Evolutionary conservation across 2,888 invertebrate species (phyloP).

Genomic region (Caenorhabditis macrosperma): DNA sequence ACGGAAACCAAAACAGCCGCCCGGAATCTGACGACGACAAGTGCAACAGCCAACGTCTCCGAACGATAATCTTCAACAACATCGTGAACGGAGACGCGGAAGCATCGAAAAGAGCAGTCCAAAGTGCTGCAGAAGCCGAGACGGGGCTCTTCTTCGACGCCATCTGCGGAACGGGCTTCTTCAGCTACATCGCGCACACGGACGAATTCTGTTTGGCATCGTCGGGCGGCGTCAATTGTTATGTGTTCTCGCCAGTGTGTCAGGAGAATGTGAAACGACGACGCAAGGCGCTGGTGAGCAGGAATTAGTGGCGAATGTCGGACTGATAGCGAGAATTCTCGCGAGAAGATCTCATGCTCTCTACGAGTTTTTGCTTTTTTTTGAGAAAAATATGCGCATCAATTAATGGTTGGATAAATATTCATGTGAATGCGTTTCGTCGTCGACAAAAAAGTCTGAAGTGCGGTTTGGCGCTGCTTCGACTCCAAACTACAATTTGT

Average conservation of each 20-base stretch:
- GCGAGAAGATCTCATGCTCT: background rate
- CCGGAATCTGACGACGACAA: conserved; percentile 70
- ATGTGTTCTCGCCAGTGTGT: conserved; percentile 73
- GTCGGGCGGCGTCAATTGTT: conserved; percentile 75
- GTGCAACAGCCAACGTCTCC: conserved; percentile 75
- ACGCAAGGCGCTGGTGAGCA: conserved; percentile 24
- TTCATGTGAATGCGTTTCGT: no score
- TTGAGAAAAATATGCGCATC: no score
- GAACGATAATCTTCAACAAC: conserved; percentile 73
- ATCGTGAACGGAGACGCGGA: conserved; percentile 73
- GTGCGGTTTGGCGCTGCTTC: no score
- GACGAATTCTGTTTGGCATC: conserved; percentile 75
- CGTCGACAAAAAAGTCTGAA: no score
- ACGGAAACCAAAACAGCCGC: background rate
- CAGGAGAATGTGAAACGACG: conserved; percentile 9
- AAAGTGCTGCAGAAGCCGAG: conserved; percentile 74
- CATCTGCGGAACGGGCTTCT: conserved; percentile 80
- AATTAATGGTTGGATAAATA: no score
- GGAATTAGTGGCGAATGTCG: background rate
- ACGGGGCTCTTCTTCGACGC: conserved; percentile 75
- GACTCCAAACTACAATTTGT: no score
- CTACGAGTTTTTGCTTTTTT: background rate
- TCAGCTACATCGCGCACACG: conserved; percentile 79
- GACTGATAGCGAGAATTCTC: background rate
- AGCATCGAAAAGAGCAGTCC: conserved; percentile 76